Conservation (phyloP, 2,888 invertebrate genomes). For the Hirtodrosophila confusa region DNA sequence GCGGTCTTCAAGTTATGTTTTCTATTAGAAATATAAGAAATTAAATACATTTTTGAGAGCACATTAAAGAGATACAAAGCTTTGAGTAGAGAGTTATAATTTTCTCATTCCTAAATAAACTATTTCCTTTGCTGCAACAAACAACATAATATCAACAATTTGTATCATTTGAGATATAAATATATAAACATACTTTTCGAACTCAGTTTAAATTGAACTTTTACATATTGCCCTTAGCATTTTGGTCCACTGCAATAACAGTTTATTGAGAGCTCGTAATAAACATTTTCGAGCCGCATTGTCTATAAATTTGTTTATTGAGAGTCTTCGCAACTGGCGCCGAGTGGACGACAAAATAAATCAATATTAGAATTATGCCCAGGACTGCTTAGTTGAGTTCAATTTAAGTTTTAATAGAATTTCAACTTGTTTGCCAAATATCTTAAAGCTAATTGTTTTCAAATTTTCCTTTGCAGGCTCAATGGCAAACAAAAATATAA, state of each 20-base stretch:
- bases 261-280: slow-evolving; percentile 65
- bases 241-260: slow-evolving; percentile 33
- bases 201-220: slow-evolving; percentile 33
- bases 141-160: too few species aligned
- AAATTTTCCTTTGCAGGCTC: slow-evolving; percentile 41
- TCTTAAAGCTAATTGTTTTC: slow-evolving; percentile 52
- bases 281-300: slow-evolving; percentile 50
- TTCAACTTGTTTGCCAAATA: slow-evolving; percentile 27
- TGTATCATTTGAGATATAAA: too few species aligned
- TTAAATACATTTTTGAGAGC: too few species aligned
- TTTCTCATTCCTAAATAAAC: too few species aligned
- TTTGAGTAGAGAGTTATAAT: too few species aligned
- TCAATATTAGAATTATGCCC: slow-evolving; percentile 13
- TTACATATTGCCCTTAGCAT: slow-evolving; percentile 23
- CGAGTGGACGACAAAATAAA: slow-evolving; percentile 43
- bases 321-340: slow-evolving; percentile 51
- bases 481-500: slow-evolving; percentile 6
- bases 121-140: too few species aligned
- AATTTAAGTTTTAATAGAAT: slow-evolving; percentile 38
- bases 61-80: too few species aligned
- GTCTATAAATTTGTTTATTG: slow-evolving; percentile 60
- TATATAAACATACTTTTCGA: slow-evolving; percentile 13
- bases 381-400: background rate
- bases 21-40: too few species aligned
- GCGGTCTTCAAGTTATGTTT: too few species aligned